Percentiles rank a stretch among this genome's conserved stretches.
Evolutionary conservation across 2,797 vertebrate species (phyloP).

Genomic region (Manis pentadactyla): DNA sequence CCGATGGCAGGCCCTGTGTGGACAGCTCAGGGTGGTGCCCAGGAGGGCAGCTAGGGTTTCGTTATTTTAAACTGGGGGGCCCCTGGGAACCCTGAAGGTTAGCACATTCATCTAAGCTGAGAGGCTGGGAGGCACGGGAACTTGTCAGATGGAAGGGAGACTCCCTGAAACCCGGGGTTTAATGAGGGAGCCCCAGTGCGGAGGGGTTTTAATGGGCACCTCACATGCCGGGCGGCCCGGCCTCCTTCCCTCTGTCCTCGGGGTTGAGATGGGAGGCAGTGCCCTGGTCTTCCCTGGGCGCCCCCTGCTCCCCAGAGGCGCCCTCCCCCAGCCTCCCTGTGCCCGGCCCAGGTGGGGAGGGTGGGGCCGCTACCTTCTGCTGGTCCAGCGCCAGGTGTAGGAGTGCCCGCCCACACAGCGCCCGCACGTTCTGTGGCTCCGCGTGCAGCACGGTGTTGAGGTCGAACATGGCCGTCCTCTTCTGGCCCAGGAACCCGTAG

Average conservation of each 20-base stretch:
- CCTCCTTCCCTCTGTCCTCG: too few species aligned
- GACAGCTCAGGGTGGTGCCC: not conserved
- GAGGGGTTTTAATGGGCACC: not conserved
- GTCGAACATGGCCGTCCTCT: slow-evolving; percentile 96
- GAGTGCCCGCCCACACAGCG: slow-evolving; percentile 94
- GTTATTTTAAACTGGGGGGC: not conserved
- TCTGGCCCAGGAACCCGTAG: slow-evolving; percentile 93
- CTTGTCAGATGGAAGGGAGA: not conserved
- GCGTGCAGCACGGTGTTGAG: slow-evolving; percentile 92
- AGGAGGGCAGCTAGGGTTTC: not conserved
- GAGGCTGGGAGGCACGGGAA: rapidly evolving
- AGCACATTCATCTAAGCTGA: rapidly evolving
- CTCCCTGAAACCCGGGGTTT: too few species aligned
- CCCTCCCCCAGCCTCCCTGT: not conserved
- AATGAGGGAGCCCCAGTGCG: too few species aligned
- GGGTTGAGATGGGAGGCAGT: not conserved
- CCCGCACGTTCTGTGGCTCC: slow-evolving; percentile 89
- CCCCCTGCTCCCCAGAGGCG: not conserved
- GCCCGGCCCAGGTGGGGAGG: too few species aligned
- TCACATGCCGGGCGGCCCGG: not conserved
- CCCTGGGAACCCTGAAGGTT: not conserved
- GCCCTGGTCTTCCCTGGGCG: not conserved
- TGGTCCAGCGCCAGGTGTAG: slow-evolving; percentile 92
- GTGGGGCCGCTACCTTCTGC: slow-evolving; percentile 89
- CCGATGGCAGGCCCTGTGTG: rapidly evolving